Percentiles rank a stretch among this genome's conserved stretches.
phyloP scores from a whole-genome alignment of 2,113 vertebrate genomes.

The Oncorhynchus clarkii region DNA sequence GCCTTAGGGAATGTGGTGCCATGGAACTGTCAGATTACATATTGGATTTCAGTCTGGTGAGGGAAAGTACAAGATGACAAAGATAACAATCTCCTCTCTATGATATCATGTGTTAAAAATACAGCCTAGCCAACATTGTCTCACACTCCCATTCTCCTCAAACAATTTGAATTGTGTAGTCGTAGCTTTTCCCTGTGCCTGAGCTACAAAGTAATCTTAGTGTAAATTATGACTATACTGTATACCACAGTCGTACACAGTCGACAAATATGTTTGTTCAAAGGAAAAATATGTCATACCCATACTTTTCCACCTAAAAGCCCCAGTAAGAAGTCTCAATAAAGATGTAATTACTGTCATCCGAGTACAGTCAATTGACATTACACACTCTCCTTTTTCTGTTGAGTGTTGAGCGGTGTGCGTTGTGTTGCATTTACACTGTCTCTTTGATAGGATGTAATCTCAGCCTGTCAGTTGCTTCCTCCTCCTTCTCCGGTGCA shows the following conservation, averaged over 20 bases:
- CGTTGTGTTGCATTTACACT: too few relatives aligned
- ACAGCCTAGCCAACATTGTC: conserved; percentile 52
- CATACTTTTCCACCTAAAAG: neutral
- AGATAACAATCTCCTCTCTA: conserved; percentile 32
- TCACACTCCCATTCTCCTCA: conserved; percentile 53
- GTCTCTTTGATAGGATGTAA: neutral
- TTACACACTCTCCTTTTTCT: too few relatives aligned
- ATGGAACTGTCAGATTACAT: neutral
- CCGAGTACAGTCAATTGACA: neutral
- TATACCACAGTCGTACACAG: neutral
- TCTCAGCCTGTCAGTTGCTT: neutral
- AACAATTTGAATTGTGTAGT: conserved; percentile 67
- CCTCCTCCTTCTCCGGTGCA: neutral
- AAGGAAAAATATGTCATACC: too few relatives aligned
- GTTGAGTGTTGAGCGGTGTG: too few relatives aligned
- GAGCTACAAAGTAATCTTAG: conserved; percentile 26
- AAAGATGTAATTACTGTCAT: neutral
- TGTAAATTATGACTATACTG: neutral
- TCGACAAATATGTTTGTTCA: neutral
- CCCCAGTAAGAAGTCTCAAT: neutral
- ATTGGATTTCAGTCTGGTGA: conserved; percentile 33
- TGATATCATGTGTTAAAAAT: conserved; percentile 59
- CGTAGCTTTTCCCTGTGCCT: conserved; percentile 10
- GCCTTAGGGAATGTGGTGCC: neutral
- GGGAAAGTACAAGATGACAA: conserved; percentile 40